Evolutionary conservation across 2,113 vertebrate species (phyloP).

Genomic region (Oryzias woworae): DNA sequence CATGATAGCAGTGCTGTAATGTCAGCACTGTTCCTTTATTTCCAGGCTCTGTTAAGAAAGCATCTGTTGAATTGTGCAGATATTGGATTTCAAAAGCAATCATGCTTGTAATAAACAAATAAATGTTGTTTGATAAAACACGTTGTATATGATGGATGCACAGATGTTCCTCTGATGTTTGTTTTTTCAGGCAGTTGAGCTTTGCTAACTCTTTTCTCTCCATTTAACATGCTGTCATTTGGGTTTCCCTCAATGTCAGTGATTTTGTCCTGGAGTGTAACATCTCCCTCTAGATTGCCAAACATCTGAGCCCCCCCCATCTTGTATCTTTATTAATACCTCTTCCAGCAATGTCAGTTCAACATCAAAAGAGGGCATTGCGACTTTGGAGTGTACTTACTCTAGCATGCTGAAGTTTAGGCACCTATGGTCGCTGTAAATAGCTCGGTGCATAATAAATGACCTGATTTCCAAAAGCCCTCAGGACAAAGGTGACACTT

Average conservation of each 20-base stretch:
- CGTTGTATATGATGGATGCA: constrained; percentile 27
- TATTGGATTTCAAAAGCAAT: constrained; percentile 57
- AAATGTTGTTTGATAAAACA: constrained; percentile 26
- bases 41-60: constrained; percentile 45
- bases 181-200: constrained; percentile 17
- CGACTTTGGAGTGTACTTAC: constrained; percentile 30
- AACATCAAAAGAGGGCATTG: constrained; percentile 14
- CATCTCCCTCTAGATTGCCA: neutral
- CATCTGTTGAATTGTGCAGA: constrained; percentile 57
- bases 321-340: constrained; percentile 14
- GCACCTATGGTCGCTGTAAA: neutral
- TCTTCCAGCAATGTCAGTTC: constrained; percentile 22
- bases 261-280: constrained; percentile 31
- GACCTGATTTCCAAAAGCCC: neutral
- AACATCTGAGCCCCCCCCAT: neutral
- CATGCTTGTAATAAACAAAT: constrained; percentile 34
- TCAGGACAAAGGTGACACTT: neutral
- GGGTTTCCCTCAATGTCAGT: constrained; percentile 22
- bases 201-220: constrained; percentile 1
- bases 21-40: constrained; percentile 43
- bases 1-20: constrained; percentile 27
- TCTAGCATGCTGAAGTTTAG: neutral
- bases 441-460: neutral
- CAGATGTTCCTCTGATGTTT: constrained; percentile 37
- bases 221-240: neutral